Base-by-base conservation (phyloP, 2,113 vertebrate genomes). In the Poecilia latipinna region DNA sequence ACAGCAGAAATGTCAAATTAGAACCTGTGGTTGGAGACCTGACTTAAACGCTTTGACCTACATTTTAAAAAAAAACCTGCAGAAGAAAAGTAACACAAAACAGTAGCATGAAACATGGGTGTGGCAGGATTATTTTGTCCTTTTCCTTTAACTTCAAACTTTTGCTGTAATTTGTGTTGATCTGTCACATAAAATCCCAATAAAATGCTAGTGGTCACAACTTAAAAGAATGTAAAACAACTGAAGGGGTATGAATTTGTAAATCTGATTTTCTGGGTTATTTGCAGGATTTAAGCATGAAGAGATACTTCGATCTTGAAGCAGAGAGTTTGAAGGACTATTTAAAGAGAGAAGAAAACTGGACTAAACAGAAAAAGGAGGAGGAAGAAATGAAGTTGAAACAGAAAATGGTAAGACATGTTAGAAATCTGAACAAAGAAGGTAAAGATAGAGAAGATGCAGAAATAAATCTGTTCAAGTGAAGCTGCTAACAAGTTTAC, bases 241-340 rank as follows among this genome's bases (percentile, higher is more conserved):
- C 8, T 24, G 4, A 54, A 24, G 19, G 19, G 7, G 6, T 54
- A 54, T 24, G 19, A 54, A 22, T 54, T 3, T 54, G 2, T 57
- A 57, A n/a, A 57, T 57, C 24, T 3, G 22, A n/a, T 57, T 32
- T 12, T 74, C 39, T 31, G 90, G 8, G 83, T 29, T 87, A 73
- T 89, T 48, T 85, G 69, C 68, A 99, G 97, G 79, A 37, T 70
- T 61, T 70, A 51, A 93, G 65, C 0, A 4, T 97, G 70, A 91
- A 81, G 64, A 72, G 92, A 74, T 96, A 95, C 88, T 95, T 98
- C 39, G 91, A 97, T 75, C 93, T 90, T 90, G 96, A 96, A 91
- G 91, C 95, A 82, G 93, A 93, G 12, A 90, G 94, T 7, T 82
- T 97, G 74, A 91, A 91, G 22, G 93, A 95, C n/a, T 84, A 93